Base-by-base conservation (phyloP, 2,888 invertebrate genomes). In the Eupithecia vulgata region DNA sequence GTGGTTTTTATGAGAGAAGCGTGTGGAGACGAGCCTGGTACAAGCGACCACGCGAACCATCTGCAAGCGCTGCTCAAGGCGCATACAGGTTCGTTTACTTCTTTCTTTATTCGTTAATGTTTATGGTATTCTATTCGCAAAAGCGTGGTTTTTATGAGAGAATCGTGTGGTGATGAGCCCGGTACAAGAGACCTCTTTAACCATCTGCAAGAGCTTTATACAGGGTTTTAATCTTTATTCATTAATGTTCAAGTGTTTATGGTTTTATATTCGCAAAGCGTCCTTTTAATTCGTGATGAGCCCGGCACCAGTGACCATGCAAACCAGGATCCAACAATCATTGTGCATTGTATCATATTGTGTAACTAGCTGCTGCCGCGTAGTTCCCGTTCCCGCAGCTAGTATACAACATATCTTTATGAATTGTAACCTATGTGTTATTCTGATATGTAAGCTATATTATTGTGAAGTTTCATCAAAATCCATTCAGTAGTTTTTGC, bases 1-100 rank as follows among this genome's bases (percentile, higher is more conserved):
- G 98, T 99, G 72, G 98, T 99, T 91, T 99, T 99, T 91, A 95
- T 99, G 84, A 95, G 98, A 30, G 98, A 98, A 89, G 97, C 99
- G 67, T 99, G 99, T 91, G 96, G 97, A 80, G 98, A 98, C 88
- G 96, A 96, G 81, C 95, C 96, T 48, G 95, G 96, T 7, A 93
- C 97, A 64, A 95, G 85, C 75, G 92, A 91, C 82, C 94, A 93
- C 81, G 90, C 90, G 91, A 96, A 85, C 95, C 97, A 90, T 95
- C 96, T 90, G 95, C 96, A 84, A 96, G 97, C 87, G 95, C 96
- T 92, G 72, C 86, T 92, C 21, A 87, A 86, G 62, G 83, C 87
- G 4, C 87, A 88, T 59, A 84, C 87, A 7, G 88, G 89, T 75
- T 35, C 12, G 35, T n/a, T n/a, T 21, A 21, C 48, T 10, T 52